Evolutionary conservation across 2,113 vertebrate genomes (phyloP), one percentile per base, ranked within the genome.

Genomic region (Solenodon paradoxus): DNA sequence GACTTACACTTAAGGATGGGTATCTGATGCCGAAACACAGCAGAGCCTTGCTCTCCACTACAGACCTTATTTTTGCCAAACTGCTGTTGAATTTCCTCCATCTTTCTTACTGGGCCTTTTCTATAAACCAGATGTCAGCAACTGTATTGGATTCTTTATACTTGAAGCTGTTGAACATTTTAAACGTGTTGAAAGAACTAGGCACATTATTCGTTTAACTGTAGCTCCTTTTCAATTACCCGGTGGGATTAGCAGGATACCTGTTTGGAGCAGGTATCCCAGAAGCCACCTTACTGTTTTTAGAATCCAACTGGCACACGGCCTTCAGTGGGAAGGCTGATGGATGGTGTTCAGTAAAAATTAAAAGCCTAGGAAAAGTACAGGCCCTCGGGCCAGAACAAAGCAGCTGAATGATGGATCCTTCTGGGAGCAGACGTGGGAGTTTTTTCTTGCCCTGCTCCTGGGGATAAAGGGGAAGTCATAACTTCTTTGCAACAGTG

Each of bases 311-410:
- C 61, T n/a, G 95, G 96, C 75, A 93, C 79, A 16, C 64, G 22
- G 75, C 51, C 47, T 79, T 71, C 45, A 7, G 20, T 55, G 69
- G 78, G 51, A 91, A 90, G 77, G 84, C 68, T 71, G 69, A 93
- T 66, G 82, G 64, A 72, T 57, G 55, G 64, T 5, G 47, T 10
- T 47, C 91, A 53, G 75, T 69, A 85, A 95, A 95, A 97, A 95
- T 72, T 78, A 96, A 92, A 94, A 75, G 82, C 85, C 88, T 72
- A 66, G 61, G 82, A 71, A 97, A 96, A 94, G 47, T 22, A 86
- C 90, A 66, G n/a, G 40, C 68, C 82, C 55, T 3, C 0, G 12
- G 84, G 95, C 93, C 91, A 83, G 82, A 97, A 95, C 91, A 91
- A 75, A 91, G 93, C 85, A 26, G 7, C 35, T 83, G 78, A 96